phyloP scores from a whole-genome alignment of 2,888 invertebrate species.

The Ceramica pisi region DNA sequence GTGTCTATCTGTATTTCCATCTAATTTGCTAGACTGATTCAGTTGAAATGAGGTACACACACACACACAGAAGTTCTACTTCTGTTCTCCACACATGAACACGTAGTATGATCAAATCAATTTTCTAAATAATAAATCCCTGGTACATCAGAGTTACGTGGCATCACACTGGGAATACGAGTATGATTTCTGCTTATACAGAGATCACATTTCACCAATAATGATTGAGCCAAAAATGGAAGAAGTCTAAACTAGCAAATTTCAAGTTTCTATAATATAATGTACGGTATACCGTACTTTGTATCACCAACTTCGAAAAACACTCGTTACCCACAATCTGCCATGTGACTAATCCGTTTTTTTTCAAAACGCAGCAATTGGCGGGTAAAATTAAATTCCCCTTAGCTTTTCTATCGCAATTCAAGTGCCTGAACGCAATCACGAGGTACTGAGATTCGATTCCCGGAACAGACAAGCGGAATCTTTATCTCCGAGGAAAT shows the following conservation, averaged over 20 bases:
- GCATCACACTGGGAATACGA: background rate
- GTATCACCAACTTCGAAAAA: background rate
- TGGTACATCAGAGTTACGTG: background rate
- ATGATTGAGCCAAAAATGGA: background rate
- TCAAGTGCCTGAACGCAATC: slow-evolving; percentile 66
- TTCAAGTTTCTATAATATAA: background rate
- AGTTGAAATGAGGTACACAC: too few species aligned
- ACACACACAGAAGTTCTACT: too few species aligned
- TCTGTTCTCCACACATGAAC: too few species aligned
- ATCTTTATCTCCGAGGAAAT: slow-evolving; percentile 64
- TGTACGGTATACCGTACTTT: background rate
- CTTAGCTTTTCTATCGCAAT: slow-evolving; percentile 55
- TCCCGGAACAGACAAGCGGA: slow-evolving; percentile 60
- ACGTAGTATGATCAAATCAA: too few species aligned
- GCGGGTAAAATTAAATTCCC: slow-evolving; percentile 64
- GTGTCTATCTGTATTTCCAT: background rate
- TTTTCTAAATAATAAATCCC: too few species aligned
- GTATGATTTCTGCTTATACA: background rate
- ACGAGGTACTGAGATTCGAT: slow-evolving; percentile 65
- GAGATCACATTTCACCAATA: background rate
- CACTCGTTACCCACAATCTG: slow-evolving; percentile 22
- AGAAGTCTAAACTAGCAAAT: too few species aligned
- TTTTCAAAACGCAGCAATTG: slow-evolving; percentile 56
- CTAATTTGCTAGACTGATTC: too few species aligned
- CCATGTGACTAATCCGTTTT: slow-evolving; percentile 33